Base-by-base conservation (phyloP, 1,140 invertebrate species). In the Solenopsis fugax region DNA sequence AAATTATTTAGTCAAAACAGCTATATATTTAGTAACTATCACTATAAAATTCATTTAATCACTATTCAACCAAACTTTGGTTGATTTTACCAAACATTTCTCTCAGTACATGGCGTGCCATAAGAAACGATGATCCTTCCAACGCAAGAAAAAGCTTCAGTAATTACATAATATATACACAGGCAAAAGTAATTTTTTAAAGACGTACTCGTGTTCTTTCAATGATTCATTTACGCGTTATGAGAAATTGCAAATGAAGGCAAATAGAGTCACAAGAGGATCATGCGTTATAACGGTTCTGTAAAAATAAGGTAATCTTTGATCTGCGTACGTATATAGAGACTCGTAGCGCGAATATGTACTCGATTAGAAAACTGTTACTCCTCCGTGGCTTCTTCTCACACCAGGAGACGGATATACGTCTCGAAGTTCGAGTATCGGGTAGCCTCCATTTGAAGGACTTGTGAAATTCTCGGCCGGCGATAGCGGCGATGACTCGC, bases 401-500 rank as follows among this genome's bases (percentile, higher is more conserved):
- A 16, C 24, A 13, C 21, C 16, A 18, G n/a, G 18, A 75, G 52
- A 21, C 52, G 34, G 12, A 34, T 52, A 60, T 62, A 48, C 69
- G 41, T 58, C 37, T 48, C 67, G n/a, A 60, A 50, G 80, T 37
- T 75, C 18, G 41, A 84, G 41, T 60, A 73, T 62, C 69, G 18
- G 7, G 24, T 75, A 62, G 58, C n/a, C 54, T 84, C 41, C 71
- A 75, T 75, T 60, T 60, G 37, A 50, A 82, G 67, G 67, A 72
- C 65, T 82, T 82, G 64, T 48, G 67, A 84, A 84, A 75, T 84
- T 18, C 29, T 50, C 56, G 65, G 54, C 54, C 24, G 52, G 13
- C 72, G 78, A 71, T 82, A 72, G 78, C 62, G 4, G 34, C 50
- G 78, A 81, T 73, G 80, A 75, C 41, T 75, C 41, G 80, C 41